Evolutionary conservation across 2,113 vertebrate species (phyloP).

Genomic region (Misgurnus mizolepis): DNA sequence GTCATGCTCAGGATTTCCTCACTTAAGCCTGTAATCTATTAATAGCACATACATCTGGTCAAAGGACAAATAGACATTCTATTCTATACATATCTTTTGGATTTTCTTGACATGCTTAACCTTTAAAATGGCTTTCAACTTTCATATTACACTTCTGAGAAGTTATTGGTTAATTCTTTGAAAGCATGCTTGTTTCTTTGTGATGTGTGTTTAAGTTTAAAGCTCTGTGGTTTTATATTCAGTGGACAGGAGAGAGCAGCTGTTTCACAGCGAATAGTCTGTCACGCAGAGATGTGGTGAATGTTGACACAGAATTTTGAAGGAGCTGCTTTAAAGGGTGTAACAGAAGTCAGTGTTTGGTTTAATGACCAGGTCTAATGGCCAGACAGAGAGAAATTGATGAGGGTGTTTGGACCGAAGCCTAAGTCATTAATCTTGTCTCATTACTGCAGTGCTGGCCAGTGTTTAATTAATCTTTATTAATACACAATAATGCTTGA

Average conservation of each 20-base stretch:
- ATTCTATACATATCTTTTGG: too few species aligned
- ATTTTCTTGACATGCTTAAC: neutral
- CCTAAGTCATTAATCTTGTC: slow-evolving; percentile 15
- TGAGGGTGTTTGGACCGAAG: slow-evolving; percentile 2
- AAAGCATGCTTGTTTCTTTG: neutral
- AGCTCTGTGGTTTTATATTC: neutral
- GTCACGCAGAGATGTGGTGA: neutral
- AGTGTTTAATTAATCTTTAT: neutral
- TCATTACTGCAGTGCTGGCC: neutral
- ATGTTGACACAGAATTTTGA: neutral
- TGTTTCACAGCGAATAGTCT: neutral
- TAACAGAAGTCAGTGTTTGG: neutral
- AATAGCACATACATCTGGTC: slow-evolving; percentile 10
- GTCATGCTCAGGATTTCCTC: neutral
- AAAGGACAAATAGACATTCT: neutral
- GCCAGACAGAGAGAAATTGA: slow-evolving; percentile 17
- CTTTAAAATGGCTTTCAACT: neutral
- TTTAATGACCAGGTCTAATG: slow-evolving; percentile 2
- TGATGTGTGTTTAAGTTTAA: neutral
- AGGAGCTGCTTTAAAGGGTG: neutral
- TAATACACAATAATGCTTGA: too few species aligned
- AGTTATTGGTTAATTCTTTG: neutral
- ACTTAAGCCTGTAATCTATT: slow-evolving; percentile 13
- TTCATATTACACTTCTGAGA: neutral
- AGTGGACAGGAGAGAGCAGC: neutral